phyloP scores from a whole-genome alignment of 2,113 vertebrate genomes.

The Cephalopholis sonnerati region DNA sequence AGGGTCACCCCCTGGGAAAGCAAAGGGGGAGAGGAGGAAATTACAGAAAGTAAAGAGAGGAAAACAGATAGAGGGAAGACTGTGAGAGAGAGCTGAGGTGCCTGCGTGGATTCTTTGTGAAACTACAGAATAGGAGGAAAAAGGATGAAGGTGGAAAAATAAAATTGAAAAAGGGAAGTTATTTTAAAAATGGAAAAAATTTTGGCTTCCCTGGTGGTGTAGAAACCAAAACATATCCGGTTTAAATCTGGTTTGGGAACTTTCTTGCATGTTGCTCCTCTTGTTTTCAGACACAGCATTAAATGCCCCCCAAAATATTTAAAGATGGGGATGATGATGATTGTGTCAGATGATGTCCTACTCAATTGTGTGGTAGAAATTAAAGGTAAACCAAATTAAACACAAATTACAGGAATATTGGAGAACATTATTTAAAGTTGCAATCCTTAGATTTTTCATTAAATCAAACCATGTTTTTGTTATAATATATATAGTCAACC shows the following conservation, averaged over 20 bases:
- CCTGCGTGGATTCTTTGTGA: background rate
- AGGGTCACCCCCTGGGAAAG: slow-evolving; percentile 56
- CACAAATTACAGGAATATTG: background rate
- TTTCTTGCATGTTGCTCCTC: background rate
- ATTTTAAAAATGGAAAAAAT: background rate
- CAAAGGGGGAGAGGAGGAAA: slow-evolving; percentile 44
- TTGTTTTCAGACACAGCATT: background rate
- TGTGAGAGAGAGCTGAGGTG: background rate
- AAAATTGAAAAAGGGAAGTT: background rate
- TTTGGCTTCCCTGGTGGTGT: background rate
- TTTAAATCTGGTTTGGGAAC: background rate
- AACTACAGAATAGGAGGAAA: background rate
- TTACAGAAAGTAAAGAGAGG: slow-evolving; percentile 41
- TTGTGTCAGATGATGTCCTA: too few species aligned
- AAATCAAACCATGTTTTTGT: background rate
- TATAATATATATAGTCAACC: too few species aligned
- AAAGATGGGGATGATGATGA: background rate
- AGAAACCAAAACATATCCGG: background rate
- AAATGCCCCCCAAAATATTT: background rate
- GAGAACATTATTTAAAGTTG: background rate
- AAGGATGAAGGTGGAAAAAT: background rate
- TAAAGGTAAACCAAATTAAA: background rate
- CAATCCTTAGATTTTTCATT: background rate
- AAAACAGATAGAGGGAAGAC: slow-evolving; percentile 10
- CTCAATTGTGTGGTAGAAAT: background rate